phyloP scores from a whole-genome alignment of 2,113 vertebrate species.

The Gnathochromis pfefferi region DNA sequence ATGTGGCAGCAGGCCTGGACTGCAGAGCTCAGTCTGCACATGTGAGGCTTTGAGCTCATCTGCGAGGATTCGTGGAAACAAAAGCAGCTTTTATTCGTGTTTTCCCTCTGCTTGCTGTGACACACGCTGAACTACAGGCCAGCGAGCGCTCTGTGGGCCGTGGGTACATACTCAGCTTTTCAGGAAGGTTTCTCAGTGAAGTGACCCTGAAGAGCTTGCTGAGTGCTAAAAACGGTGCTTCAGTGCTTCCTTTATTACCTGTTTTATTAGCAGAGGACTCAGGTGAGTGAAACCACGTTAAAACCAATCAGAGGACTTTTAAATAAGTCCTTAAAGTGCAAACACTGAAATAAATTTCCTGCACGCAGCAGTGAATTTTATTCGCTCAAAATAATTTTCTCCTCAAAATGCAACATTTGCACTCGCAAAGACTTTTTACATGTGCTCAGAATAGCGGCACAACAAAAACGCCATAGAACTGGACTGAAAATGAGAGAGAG shows the following conservation, averaged over 20 bases:
- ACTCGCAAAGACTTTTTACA: not conserved
- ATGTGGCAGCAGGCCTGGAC: not conserved
- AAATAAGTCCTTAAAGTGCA: not conserved
- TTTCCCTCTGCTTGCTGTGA: not conserved
- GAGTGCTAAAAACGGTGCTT: not conserved
- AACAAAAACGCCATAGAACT: not conserved
- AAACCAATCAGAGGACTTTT: not conserved
- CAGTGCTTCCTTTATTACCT: not conserved
- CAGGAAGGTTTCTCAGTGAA: not conserved
- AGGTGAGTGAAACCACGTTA: not conserved
- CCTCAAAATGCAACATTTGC: not conserved
- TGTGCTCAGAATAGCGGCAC: accelerated
- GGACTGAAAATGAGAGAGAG: not conserved
- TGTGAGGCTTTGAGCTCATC: not conserved
- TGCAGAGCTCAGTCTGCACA: not conserved
- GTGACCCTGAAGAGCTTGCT: not conserved
- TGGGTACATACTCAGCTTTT: not conserved
- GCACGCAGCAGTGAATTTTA: accelerated
- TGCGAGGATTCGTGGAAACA: not conserved
- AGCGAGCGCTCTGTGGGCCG: accelerated
- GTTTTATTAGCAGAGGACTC: not conserved
- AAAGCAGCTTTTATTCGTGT: not conserved
- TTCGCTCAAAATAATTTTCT: not conserved
- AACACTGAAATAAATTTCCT: not conserved
- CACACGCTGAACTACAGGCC: not conserved